Evolutionary conservation across 2,113 vertebrate species (phyloP), one percentile per base, ranked within the genome.

Genomic region (Falco punctatus): DNA sequence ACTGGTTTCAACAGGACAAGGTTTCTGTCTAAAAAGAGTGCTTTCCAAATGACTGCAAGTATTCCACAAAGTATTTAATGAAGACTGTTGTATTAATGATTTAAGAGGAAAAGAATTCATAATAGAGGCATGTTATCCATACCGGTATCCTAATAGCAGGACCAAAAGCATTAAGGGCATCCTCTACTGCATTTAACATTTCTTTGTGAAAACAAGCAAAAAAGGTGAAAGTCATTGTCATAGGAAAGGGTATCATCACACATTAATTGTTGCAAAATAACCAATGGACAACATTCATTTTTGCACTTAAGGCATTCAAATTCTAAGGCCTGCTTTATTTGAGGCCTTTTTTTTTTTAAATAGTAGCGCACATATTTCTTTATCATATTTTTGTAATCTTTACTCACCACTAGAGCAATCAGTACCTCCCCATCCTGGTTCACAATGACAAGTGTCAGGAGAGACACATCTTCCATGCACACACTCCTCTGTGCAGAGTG

Each of bases 341-440:
- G 46, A 59, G 35, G n/a, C 8, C 23, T 51, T 59, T 5, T 69
- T 89, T 65, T 54, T 21, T 38, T 38, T 38, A 38, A 77, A 46
- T 2, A 78, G 46, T 30, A 84, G 24, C 15, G 65, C 38, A 38
- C 38, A 38, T 3, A 11, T 33, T 57, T 32, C 58, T 85, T 81
- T 15, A 73, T 52, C 48, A 14, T 15, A 10, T 51, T 66, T 90
- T 42, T 40, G 19, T 13, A 30, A 62, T 81, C 48, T 74, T 54
- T 82, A 99, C 99, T 99, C 98, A 99, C 99, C 99, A 90, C 99
- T 99, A n/a, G 99, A 99, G 97, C 99, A 99, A 96, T 99, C 99
- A 15, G 98, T 98, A 26, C 99, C 99, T 92, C 99, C 99, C 99
- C 99, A 99, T 85, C 99, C 99, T 1, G 99, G 99, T 94, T 99